These are phyloP conservation scores for Tyto alba DNA, from an alignment of 2,113 vertebrate genomes.

Conservation along the genomic window DNA sequence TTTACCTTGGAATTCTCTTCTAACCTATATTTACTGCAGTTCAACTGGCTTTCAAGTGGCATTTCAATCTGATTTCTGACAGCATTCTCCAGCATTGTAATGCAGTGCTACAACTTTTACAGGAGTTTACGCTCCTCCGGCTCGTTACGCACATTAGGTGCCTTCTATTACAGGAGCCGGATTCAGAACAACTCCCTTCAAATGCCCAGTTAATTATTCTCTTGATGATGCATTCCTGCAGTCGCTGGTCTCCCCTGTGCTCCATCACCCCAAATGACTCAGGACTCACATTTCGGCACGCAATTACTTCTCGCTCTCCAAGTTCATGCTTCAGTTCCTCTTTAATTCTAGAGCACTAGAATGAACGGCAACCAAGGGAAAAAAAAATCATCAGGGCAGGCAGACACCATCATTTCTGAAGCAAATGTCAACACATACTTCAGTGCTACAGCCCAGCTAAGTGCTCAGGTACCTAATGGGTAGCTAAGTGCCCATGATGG, in stretches of 20 bases:
- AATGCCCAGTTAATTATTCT: neutral
- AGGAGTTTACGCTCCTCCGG: neutral
- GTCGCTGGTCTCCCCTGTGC: neutral
- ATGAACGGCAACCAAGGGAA: neutral
- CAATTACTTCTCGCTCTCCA: slow-evolving; percentile 50
- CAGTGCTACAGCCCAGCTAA: neutral
- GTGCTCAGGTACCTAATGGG: neutral
- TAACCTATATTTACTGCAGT: neutral
- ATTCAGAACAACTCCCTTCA: neutral
- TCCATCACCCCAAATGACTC: neutral
- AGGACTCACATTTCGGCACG: slow-evolving; percentile 60
- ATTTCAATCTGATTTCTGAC: neutral
- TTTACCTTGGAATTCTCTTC: neutral
- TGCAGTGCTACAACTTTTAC: accelerated
- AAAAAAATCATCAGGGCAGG: neutral
- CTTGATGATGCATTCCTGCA: neutral
- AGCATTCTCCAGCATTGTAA: too few species aligned
- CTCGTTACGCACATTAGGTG: neutral
- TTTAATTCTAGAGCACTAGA: slow-evolving; percentile 65
- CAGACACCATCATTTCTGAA: neutral
- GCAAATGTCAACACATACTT: neutral
- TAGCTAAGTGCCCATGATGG: accelerated
- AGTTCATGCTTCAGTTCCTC: slow-evolving; percentile 53
- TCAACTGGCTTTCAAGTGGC: neutral
- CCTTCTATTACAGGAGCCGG: neutral